Evolutionary conservation across 2,888 invertebrate species (phyloP).

Genomic region (Dryococelus australis): DNA sequence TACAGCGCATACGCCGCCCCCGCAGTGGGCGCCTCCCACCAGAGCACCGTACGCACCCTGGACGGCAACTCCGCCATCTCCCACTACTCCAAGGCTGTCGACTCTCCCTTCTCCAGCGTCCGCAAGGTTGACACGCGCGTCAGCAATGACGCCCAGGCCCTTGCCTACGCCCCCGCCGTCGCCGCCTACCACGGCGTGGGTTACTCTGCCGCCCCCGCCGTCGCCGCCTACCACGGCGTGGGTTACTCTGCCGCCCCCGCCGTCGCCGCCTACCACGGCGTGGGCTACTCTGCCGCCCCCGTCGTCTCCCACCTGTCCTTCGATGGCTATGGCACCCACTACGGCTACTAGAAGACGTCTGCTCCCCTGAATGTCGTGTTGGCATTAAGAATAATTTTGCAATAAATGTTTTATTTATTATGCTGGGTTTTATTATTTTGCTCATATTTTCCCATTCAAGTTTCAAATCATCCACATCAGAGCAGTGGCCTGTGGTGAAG

Average conservation of each 20-base stretch:
- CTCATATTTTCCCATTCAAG: too few relatives aligned
- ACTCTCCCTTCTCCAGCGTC: slow-evolving; percentile 67
- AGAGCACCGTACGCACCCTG: slow-evolving; percentile 66
- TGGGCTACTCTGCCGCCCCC: slow-evolving; percentile 50
- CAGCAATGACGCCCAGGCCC: slow-evolving; percentile 63
- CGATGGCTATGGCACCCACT: slow-evolving; percentile 46
- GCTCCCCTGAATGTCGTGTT: background rate
- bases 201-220: slow-evolving; percentile 52
- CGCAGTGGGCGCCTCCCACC: slow-evolving; percentile 59
- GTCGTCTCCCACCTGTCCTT: slow-evolving; percentile 44
- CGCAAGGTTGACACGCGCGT: slow-evolving; percentile 67
- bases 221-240: slow-evolving; percentile 50
- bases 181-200: slow-evolving; percentile 50
- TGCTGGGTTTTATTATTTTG: background rate
- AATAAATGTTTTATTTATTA: background rate
- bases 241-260: slow-evolving; percentile 52
- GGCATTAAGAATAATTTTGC: background rate
- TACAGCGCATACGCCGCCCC: slow-evolving; percentile 38
- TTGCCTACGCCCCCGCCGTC: slow-evolving; percentile 54
- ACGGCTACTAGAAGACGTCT: slow-evolving; percentile 41
- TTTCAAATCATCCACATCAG: too few relatives aligned
- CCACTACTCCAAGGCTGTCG: slow-evolving; percentile 66
- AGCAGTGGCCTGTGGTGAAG: too few relatives aligned
- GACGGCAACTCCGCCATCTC: slow-evolving; percentile 65
- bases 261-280: slow-evolving; percentile 50